Conservation (phyloP, 2,888 invertebrate species). For the Conistra vaccinii region DNA sequence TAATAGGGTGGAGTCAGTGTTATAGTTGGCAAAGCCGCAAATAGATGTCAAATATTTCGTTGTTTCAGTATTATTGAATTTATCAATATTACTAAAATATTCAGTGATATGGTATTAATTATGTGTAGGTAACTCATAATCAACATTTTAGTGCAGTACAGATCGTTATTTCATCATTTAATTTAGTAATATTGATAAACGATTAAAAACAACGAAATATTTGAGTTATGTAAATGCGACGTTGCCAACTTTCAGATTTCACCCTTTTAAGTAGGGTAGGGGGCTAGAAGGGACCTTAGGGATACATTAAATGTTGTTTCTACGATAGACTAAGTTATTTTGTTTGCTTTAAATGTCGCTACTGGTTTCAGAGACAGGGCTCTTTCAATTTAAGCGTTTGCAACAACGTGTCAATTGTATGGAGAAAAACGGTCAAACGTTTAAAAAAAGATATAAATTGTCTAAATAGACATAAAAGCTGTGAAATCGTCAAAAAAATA, state of each 20-base stretch:
- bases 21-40: neutral
- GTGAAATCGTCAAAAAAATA: no score
- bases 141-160: neutral
- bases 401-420: neutral
- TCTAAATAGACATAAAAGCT: no score
- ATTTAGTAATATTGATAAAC: neutral
- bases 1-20: neutral
- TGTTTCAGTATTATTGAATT: neutral
- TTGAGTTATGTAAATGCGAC: neutral
- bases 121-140: neutral
- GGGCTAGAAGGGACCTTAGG: neutral
- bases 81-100: neutral
- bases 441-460: no score
- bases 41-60: neutral
- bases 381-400: neutral
- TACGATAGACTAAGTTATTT: constrained; percentile 34
- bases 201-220: neutral
- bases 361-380: neutral
- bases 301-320: constrained; percentile 47
- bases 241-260: neutral
- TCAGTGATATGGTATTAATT: neutral
- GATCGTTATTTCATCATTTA: neutral
- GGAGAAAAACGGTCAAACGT: neutral
- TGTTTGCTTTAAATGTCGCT: constrained; percentile 28
- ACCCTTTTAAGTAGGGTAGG: no score